Base-by-base conservation (phyloP, 2,797 vertebrate genomes). In the Todus mexicanus region DNA sequence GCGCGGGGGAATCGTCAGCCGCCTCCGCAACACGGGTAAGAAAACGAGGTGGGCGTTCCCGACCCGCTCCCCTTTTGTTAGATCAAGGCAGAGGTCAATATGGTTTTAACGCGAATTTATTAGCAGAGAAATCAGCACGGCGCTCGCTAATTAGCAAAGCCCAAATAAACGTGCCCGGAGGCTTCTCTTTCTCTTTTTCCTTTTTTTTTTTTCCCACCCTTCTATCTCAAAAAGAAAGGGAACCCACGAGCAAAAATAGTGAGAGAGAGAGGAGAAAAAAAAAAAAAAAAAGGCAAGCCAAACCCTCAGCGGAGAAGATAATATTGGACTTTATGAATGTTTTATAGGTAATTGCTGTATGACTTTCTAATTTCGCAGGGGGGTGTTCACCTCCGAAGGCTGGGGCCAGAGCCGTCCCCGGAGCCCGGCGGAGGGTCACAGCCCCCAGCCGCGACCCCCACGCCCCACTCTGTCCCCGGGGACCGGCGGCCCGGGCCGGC, bases 111-210 rank as follows among this genome's bases (percentile, higher is more conserved):
- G 95, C 94, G 96, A 97, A 97, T 97, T 98, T 98, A 98, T 97
- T 96, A 98, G 96, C 95, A 96, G 91, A 96, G 95, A 97, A 98
- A 98, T 98, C 97, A 97, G 96, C 96, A 98, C 98, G 96, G 90
- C 95, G 63, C 97, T 97, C 96, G 61, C 96, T 98, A 98, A 98
- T 98, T 98, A 98, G 97, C 96, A 97, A 96, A 98, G 97, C 95
- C 97, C 97, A 98, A 98, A 98, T 97, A 97, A 97, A 98, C 96
- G 97, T 75, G 96, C 97, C 98, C 96, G 5, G 95, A 97, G 98
- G 98, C 98, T 95, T 97, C 81, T 92, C 74, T 89, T 95, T 90
- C 77, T 54, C 12, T 48, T 42, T 90, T n/a, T 43, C 27, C 29
- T 25, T 7, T n/a, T n/a, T 38, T 7, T 64, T 12, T 5, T 3